Evolutionary conservation across 2,797 vertebrate species (phyloP), one percentile per base, ranked within the genome.

Genomic region (Kryptolebias ocellatus): DNA sequence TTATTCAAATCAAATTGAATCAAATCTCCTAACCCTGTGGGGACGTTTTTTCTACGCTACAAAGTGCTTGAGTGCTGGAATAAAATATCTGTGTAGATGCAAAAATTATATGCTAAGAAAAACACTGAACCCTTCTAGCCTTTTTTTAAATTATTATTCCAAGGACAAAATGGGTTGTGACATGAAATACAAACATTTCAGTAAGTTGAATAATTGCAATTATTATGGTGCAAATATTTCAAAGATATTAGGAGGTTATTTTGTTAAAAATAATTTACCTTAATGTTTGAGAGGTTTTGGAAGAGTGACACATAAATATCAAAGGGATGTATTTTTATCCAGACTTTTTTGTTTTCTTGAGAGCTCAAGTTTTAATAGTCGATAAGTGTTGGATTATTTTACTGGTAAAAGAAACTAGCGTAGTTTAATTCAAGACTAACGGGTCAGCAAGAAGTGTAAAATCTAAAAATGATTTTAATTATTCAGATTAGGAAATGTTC

Each of bases 261-360:
- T n/a, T 28, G 5, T 17, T n/a, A 37, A 52, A 27, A 11, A 5
- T 52, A 4, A 20, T 10, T 51, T 16, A 16, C 18, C 50, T 79
- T 67, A 59, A 66, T 16, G 49, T 58, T 44, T 11, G 42, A 12
- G 12, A 11, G 46, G 16, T 16, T 17, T 46, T 46, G 16, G 4
- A 4, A 5, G 44, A 67, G 62, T 52, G 51, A 11, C 42, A 60
- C 69, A 82, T 87, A 56, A 86, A 84, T 83, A 85, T 80, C 70
- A 70, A 68, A 4, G 29, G 50, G 39, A 53, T 64, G 52, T 29
- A 5, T 61, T 60, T 60, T 46, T 11, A 57, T 88, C 37, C 53
- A 60, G 37, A 65, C 15, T 34, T 34, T 34, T 34, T 9, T 24
- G 1, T 67, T 74, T 74, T 28, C 58, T 70, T 55, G 46, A 67